Evolutionary conservation across 2,888 invertebrate species (phyloP).

Genomic region (Mythimna pallens): DNA sequence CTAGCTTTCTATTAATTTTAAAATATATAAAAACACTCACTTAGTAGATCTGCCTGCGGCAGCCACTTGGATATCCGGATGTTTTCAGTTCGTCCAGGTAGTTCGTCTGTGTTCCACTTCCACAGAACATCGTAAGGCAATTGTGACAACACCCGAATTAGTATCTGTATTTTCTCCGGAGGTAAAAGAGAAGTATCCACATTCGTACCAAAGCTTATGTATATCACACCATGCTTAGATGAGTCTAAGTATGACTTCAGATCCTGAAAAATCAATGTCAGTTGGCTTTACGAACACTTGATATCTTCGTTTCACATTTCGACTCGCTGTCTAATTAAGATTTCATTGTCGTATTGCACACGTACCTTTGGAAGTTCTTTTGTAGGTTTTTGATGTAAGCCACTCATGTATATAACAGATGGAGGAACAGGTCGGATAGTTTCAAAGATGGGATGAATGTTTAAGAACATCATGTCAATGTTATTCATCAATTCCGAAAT

Average conservation of each 20-base stretch:
- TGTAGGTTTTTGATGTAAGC: constrained; percentile 64
- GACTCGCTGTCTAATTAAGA: neutral
- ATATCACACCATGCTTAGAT: no score
- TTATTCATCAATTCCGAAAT: constrained; percentile 63
- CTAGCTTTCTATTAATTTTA: no score
- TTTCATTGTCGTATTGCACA: neutral
- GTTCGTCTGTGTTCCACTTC: no score
- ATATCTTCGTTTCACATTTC: no score
- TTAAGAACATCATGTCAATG: constrained; percentile 69
- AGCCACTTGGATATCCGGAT: constrained; percentile 72
- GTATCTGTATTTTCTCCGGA: no score
- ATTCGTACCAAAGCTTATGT: no score
- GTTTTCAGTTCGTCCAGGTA: no score
- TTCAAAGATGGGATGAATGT: constrained; percentile 68
- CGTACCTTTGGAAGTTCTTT: constrained; percentile 66
- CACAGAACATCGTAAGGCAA: no score
- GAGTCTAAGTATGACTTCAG: neutral
- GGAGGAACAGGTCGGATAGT: constrained; percentile 69
- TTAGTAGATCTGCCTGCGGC: constrained; percentile 75
- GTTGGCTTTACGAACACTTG: neutral
- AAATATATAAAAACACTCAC: constrained; percentile 32
- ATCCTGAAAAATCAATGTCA: neutral
- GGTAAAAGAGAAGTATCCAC: no score
- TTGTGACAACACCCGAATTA: no score
- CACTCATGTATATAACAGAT: constrained; percentile 68